phyloP scores from a whole-genome alignment of 2,113 vertebrate species.

The Tamias sibiricus region DNA sequence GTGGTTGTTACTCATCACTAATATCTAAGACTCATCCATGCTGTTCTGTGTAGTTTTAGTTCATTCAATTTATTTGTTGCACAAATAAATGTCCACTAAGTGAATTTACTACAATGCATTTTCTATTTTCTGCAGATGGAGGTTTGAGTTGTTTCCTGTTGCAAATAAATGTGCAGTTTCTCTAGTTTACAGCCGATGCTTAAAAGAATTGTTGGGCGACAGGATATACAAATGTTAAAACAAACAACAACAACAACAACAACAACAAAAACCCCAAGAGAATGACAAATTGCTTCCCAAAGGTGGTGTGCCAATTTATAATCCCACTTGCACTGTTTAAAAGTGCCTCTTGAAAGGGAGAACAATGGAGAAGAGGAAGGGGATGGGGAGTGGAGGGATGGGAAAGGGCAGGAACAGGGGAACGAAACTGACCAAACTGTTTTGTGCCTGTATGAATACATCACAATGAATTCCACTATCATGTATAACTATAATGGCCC shows the following conservation, averaged over 20 bases:
- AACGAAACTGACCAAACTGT: too few species aligned
- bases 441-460: too few species aligned
- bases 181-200: neutral
- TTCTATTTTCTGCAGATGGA: neutral
- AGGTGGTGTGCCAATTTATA: neutral
- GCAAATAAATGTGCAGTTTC: neutral
- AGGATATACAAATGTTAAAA: neutral
- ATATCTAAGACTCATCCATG: neutral
- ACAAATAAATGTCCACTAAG: neutral
- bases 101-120: neutral
- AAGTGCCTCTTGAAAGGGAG: neutral
- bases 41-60: neutral
- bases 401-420: too few species aligned
- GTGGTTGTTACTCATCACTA: neutral
- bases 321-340: neutral
- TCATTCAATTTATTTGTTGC: neutral
- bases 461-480: too few species aligned
- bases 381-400: too few species aligned
- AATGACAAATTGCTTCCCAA: neutral
- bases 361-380: too few species aligned
- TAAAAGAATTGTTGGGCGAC: neutral
- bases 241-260: too few species aligned
- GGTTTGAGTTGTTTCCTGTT: neutral
- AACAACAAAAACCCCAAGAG: neutral
- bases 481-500: too few species aligned